Evolutionary conservation across 2,888 invertebrate genomes (phyloP).

Genomic region (Cyaniris semiargus): DNA sequence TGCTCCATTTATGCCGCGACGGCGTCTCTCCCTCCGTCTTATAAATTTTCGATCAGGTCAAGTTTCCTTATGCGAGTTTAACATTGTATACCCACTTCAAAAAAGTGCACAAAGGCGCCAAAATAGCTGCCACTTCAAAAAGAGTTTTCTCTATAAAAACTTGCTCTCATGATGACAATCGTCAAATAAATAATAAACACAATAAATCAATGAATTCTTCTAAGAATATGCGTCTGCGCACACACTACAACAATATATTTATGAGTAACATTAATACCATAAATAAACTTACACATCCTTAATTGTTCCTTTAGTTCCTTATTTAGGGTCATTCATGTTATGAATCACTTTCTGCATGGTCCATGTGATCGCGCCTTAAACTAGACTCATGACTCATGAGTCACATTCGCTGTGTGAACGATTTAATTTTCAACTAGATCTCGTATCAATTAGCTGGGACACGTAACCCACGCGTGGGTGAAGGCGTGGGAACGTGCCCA

Average conservation of each 20-base stretch:
- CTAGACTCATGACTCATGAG: constrained; percentile 33
- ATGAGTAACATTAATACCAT: not conserved
- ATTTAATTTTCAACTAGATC: constrained; percentile 75
- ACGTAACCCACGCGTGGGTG: constrained; percentile 71
- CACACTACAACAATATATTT: not conserved
- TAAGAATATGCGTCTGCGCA: not conserved
- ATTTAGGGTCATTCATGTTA: not conserved
- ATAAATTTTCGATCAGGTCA: no score
- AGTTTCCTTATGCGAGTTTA: no score
- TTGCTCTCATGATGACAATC: no score
- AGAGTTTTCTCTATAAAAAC: no score
- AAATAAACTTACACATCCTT: not conserved
- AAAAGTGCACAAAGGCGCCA: no score
- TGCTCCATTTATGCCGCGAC: no score
- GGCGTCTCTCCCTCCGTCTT: no score
- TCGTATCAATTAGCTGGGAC: constrained; percentile 74
- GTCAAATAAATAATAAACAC: no score
- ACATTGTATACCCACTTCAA: no score
- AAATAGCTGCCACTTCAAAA: no score
- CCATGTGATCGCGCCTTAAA: not conserved
- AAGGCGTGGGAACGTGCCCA: constrained; percentile 47
- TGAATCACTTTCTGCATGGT: not conserved
- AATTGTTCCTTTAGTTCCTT: not conserved
- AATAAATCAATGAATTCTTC: not conserved
- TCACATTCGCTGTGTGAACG: constrained; percentile 59